Conservation (phyloP, 2,888 invertebrate genomes). For the Cephus nigrinus region DNA sequence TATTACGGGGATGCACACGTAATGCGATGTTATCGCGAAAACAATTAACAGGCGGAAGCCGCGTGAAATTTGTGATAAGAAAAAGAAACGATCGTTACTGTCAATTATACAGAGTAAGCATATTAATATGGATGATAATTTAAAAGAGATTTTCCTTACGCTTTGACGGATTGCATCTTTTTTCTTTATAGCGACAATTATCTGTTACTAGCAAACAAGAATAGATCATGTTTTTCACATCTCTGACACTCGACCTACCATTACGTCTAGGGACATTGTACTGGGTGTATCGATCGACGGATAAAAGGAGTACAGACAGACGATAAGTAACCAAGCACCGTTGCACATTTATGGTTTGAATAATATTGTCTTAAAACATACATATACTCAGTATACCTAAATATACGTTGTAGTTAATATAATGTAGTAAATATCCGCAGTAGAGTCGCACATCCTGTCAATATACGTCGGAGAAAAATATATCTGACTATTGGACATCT, state of each 20-base stretch:
- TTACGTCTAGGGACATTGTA: background rate
- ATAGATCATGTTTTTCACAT: background rate
- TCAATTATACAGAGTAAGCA: too few relatives aligned
- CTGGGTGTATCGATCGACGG: background rate
- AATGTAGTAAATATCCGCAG: background rate
- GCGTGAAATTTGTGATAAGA: background rate
- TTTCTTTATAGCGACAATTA: background rate
- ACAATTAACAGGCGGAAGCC: background rate
- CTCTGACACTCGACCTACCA: background rate
- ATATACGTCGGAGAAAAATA: background rate
- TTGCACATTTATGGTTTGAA: background rate
- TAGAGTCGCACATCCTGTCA: background rate
- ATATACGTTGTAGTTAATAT: background rate
- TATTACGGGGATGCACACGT: background rate
- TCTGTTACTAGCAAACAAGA: background rate
- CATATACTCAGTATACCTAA: background rate
- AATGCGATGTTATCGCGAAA: background rate
- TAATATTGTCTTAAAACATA: background rate
- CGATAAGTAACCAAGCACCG: background rate
- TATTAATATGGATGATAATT: too few relatives aligned
- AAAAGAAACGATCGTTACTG: too few relatives aligned
- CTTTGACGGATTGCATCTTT: background rate
- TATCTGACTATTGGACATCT: background rate
- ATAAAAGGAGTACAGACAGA: background rate
- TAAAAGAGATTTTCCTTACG: too few relatives aligned